phyloP scores from a whole-genome alignment of 23 tunicate genomes.

The Trididemnum clinides region DNA sequence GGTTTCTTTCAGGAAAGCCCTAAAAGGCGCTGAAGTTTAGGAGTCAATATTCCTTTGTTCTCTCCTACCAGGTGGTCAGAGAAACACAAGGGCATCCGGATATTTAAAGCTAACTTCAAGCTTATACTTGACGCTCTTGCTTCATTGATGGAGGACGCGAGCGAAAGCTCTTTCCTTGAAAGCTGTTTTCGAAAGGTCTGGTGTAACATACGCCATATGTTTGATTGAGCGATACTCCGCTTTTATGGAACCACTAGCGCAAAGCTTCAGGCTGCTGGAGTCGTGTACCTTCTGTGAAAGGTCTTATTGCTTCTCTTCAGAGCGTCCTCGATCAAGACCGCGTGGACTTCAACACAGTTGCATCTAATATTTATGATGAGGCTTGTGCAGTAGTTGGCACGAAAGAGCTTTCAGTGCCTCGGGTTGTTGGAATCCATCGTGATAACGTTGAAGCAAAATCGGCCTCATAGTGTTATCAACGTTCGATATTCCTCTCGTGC shows the following conservation, averaged over 20 bases:
- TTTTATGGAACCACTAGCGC: slow-evolving; percentile 3
- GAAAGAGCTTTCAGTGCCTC: too few species aligned
- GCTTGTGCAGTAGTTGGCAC: too few species aligned
- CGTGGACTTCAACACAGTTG: neutral
- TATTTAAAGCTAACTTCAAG: neutral
- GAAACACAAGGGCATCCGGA: neutral
- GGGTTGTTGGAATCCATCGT: too few species aligned
- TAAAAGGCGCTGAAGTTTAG: neutral
- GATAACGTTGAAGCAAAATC: too few species aligned
- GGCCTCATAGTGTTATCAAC: too few species aligned
- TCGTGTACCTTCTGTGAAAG: slow-evolving; percentile 22
- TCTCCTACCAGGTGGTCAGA: too few species aligned
- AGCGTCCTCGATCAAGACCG: slow-evolving; percentile 16
- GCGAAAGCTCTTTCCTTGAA: too few species aligned
- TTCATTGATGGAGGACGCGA: neutral
- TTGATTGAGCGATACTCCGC: neutral
- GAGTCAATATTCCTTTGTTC: neutral
- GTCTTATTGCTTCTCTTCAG: slow-evolving; percentile 21
- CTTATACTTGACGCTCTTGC: neutral
- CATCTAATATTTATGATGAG: neutral
- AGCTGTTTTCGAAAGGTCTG: neutral
- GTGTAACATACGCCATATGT: neutral
- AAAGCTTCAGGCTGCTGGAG: slow-evolving; percentile 19
- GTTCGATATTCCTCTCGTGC: too few species aligned
- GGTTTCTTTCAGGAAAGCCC: neutral